phyloP scores from a whole-genome alignment of 2,888 invertebrate species.

The Hedychridium roseum region DNA sequence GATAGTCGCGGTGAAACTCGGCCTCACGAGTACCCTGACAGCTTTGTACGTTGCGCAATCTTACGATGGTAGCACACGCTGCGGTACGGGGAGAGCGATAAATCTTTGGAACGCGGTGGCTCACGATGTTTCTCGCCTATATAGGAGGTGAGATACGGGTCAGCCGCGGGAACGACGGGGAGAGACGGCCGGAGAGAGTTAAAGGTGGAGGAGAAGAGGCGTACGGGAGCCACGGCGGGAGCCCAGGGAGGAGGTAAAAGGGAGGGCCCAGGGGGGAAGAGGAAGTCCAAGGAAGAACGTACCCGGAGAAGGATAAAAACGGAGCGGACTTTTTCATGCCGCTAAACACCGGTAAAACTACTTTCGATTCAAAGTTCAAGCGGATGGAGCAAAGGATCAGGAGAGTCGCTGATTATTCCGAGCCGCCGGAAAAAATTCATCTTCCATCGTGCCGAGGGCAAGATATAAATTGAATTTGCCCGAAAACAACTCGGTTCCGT shows the following conservation, averaged over 20 bases:
- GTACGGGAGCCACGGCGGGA: too few species aligned
- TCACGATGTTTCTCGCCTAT: slow-evolving; percentile 30
- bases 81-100: slow-evolving; percentile 29
- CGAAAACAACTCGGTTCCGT: too few species aligned
- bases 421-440: neutral
- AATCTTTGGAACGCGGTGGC: slow-evolving; percentile 32
- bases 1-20: too few species aligned
- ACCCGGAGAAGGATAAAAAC: too few species aligned
- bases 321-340: neutral
- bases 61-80: slow-evolving; percentile 28
- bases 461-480: too few species aligned
- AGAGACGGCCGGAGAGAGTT: neutral
- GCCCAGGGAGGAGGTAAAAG: too few species aligned
- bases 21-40: too few species aligned
- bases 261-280: neutral
- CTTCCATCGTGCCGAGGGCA: neutral
- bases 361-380: neutral
- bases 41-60: slow-evolving; percentile 29
- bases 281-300: too few species aligned
- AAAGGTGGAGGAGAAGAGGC: too few species aligned
- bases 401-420: neutral
- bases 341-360: neutral
- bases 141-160: slow-evolving; percentile 16
- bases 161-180: slow-evolving; percentile 1
- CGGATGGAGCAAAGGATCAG: too few species aligned